Evolutionary conservation across 2,888 invertebrate species (phyloP).

Genomic region (Schizaphis graminum): DNA sequence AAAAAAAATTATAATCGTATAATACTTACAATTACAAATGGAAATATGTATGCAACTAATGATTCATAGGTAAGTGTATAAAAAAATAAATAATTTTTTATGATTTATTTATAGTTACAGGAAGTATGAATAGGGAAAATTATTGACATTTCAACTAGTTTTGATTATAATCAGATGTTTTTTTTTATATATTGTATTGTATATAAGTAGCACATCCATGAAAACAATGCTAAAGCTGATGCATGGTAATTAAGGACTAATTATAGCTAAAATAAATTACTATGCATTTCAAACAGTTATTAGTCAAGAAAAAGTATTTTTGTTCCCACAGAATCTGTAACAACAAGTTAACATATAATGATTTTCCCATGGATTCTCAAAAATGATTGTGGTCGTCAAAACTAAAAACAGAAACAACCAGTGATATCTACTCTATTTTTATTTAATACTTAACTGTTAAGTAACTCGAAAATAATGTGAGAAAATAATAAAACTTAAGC

Average conservation of each 20-base stretch:
- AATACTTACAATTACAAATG: neutral
- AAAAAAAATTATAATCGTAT: neutral
- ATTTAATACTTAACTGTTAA: constrained; percentile 36
- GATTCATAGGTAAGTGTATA: neutral
- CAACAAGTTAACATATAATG: constrained; percentile 34
- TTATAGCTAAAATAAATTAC: constrained; percentile 54
- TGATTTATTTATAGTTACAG: neutral
- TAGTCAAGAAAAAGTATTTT: constrained; percentile 47
- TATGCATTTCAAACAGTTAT: constrained; percentile 30
- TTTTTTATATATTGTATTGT: constrained; percentile 21
- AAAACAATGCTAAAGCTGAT: constrained; percentile 33
- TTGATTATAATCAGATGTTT: constrained; percentile 27
- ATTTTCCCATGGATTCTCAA: constrained; percentile 55
- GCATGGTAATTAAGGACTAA: constrained; percentile 53
- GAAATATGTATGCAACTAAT: neutral
- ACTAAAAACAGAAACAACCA: constrained; percentile 38
- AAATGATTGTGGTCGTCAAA: constrained; percentile 48
- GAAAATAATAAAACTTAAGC: neutral
- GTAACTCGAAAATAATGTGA: constrained; percentile 12
- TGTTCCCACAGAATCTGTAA: constrained; percentile 61
- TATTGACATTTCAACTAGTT: constrained; percentile 24
- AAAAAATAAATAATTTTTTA: neutral
- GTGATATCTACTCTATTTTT: constrained; percentile 9
- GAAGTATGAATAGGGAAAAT: neutral
- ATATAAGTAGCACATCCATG: constrained; percentile 47